Percentiles rank a stretch among this genome's conserved stretches.
phyloP scores from a whole-genome alignment of 2,888 invertebrate genomes.

The Lampropteryx suffumata region DNA sequence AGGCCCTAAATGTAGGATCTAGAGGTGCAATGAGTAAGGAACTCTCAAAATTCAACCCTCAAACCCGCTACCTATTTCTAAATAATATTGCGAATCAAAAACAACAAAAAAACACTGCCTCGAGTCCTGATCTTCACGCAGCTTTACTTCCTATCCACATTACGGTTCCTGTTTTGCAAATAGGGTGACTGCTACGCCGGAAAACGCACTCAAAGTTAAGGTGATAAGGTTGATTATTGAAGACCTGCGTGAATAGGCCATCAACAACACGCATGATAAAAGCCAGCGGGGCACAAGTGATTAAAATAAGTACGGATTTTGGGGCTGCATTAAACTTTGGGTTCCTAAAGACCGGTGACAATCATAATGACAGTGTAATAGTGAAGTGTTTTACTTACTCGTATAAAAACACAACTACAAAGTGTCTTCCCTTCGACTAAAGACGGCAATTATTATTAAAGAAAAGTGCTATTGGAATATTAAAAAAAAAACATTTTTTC shows the following conservation, averaged over 20 bases:
- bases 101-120: constrained; percentile 37
- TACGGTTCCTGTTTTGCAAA: constrained; percentile 46
- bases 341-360: background rate
- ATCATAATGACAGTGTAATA: background rate
- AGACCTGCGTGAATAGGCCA: constrained; percentile 40
- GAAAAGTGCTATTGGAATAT: no score
- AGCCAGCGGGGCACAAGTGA: constrained; percentile 70
- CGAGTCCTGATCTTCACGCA: constrained; percentile 45
- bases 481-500: no score
- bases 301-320: constrained; percentile 78
- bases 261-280: constrained; percentile 70
- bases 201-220: constrained; percentile 38
- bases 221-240: constrained; percentile 42
- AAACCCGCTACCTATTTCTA: no score
- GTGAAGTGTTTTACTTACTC: no score
- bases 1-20: no score
- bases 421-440: no score
- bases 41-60: no score
- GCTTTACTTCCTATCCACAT: constrained; percentile 50
- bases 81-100: background rate
- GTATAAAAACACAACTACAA: no score
- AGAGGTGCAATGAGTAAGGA: no score
- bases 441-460: no score
- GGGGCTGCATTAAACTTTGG: constrained; percentile 51
- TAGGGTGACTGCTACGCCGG: constrained; percentile 27